These are phyloP conservation scores for Gadus chalcogrammus DNA, from an alignment of 2,113 vertebrate species.

Conservation along the genomic window DNA sequence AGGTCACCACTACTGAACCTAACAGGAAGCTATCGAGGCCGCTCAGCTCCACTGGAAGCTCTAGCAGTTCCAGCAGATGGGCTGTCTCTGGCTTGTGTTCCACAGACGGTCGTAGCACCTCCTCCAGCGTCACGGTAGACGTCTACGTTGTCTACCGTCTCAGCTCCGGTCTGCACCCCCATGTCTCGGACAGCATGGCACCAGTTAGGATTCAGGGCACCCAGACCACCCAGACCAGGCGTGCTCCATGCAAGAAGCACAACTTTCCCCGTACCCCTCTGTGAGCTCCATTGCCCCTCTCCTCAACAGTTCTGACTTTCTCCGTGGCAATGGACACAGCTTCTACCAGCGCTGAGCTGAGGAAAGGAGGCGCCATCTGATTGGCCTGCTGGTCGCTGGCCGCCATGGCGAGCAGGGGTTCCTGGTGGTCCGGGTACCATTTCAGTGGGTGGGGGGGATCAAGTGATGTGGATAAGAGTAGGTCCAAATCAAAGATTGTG, in stretches of 20 bases:
- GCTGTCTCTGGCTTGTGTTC: conserved; percentile 20
- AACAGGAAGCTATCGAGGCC: conserved; percentile 40
- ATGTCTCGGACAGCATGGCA: conserved; percentile 21
- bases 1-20: conserved; percentile 13
- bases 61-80: conserved; percentile 34
- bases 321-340: conserved; percentile 26
- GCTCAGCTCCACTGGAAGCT: conserved; percentile 17
- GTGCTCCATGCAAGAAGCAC: conserved; percentile 39
- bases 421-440: not conserved
- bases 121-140: conserved; percentile 16
- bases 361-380: conserved; percentile 40
- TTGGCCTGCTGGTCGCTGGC: not conserved
- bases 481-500: not conserved
- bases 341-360: conserved; percentile 48
- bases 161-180: conserved; percentile 32
- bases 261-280: conserved; percentile 14
- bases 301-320: conserved; percentile 22
- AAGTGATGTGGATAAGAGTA: not conserved
- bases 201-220: conserved; percentile 30
- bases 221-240: conserved; percentile 15
- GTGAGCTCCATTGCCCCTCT: conserved; percentile 23
- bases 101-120: conserved; percentile 7
- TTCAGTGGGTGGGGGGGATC: not conserved
- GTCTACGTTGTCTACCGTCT: not conserved
- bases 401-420: not conserved